Percentiles rank a stretch among this genome's conserved stretches.
Conservation (phyloP, 1,140 invertebrate genomes). For the Cyphomyrmex costatus region DNA sequence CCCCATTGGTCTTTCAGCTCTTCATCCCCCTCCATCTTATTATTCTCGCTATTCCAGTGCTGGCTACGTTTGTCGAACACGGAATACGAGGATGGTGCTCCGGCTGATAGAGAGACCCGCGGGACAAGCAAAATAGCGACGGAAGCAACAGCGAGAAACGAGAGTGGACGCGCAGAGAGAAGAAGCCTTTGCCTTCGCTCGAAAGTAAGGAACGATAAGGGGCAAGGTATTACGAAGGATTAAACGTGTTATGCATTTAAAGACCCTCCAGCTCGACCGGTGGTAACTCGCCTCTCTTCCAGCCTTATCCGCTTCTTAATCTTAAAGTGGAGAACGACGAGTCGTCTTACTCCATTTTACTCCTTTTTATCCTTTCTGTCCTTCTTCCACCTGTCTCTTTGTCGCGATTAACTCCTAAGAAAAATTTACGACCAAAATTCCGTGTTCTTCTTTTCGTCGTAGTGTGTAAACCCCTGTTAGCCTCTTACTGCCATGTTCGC, state of each 20-base stretch:
- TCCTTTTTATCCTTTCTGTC: not conserved
- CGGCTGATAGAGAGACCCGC: slow-evolving; percentile 29
- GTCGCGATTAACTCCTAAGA: slow-evolving; percentile 32
- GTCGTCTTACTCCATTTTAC: not conserved
- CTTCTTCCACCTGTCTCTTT: not conserved
- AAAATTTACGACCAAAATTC: slow-evolving; percentile 43
- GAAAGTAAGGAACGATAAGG: slow-evolving; percentile 51
- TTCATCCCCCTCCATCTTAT: not conserved
- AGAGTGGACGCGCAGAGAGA: not conserved
- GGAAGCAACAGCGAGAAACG: not conserved
- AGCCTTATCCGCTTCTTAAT: slow-evolving; percentile 57
- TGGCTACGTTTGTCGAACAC: slow-evolving; percentile 30
- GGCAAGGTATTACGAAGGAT: slow-evolving; percentile 58
- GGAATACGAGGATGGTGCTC: slow-evolving; percentile 24
- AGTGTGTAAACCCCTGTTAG: not conserved
- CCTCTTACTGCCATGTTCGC: not conserved
- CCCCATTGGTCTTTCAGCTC: slow-evolving; percentile 1
- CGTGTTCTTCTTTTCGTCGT: not conserved
- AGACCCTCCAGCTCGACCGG: slow-evolving; percentile 23
- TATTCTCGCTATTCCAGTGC: not conserved
- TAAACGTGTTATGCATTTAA: slow-evolving; percentile 67
- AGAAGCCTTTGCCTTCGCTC: slow-evolving; percentile 1
- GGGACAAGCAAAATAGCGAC: slow-evolving; percentile 38
- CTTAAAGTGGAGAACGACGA: slow-evolving; percentile 17
- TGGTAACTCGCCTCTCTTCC: slow-evolving; percentile 39